Percentiles rank a stretch among this genome's conserved stretches.
These are phyloP conservation scores for Drosophila tripunctata DNA, from an alignment of 2,888 invertebrate genomes.

Conservation along the genomic window DNA sequence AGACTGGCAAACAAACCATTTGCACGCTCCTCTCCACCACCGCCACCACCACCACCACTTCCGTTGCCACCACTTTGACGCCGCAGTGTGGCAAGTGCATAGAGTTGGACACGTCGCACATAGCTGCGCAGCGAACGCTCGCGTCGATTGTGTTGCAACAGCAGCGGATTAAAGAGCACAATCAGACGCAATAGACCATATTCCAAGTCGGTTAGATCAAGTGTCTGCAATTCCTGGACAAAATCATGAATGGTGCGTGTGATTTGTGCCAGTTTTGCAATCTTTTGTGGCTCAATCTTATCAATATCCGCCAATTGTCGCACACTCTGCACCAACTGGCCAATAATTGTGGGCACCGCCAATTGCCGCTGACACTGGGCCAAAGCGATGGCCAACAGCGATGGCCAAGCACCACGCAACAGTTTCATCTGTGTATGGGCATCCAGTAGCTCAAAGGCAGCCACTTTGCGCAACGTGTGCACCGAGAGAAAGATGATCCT, in stretches of 20 bases:
- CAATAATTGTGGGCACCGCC: constrained; percentile 91
- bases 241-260: constrained; percentile 93
- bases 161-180: constrained; percentile 92
- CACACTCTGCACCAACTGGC: constrained; percentile 89
- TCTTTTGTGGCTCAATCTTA: constrained; percentile 90
- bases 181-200: constrained; percentile 95
- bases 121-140: constrained; percentile 75
- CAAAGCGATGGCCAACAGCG: constrained; percentile 94
- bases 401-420: constrained; percentile 95
- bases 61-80: constrained; percentile 56
- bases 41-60: too few species aligned
- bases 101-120: constrained; percentile 80
- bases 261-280: constrained; percentile 91
- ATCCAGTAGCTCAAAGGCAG: constrained; percentile 92
- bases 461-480: constrained; percentile 94
- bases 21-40: constrained; percentile 85
- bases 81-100: constrained; percentile 74
- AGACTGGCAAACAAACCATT: constrained; percentile 86
- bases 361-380: constrained; percentile 91
- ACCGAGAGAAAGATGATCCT: constrained; percentile 94
- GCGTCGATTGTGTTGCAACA: constrained; percentile 70
- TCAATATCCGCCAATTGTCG: constrained; percentile 85
- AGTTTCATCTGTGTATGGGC: constrained; percentile 93
- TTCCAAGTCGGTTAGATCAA: constrained; percentile 92
- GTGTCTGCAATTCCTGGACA: constrained; percentile 89